Evolutionary conservation across 2,888 invertebrate species (phyloP).

Genomic region (Antitype chi): DNA sequence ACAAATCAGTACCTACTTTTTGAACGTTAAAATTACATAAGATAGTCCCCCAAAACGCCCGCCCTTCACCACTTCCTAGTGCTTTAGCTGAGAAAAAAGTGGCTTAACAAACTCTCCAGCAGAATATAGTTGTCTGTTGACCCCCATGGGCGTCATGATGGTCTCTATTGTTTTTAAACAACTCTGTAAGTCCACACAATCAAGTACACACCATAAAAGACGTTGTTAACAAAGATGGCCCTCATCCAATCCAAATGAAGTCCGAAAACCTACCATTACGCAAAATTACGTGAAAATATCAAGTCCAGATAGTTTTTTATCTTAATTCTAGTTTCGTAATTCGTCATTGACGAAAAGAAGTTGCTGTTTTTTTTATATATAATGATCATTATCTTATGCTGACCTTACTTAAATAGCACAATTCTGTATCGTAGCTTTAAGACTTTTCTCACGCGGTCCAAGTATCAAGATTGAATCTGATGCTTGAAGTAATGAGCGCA

Average conservation of each 20-base stretch:
- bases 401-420: slow-evolving; percentile 79
- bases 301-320: slow-evolving; percentile 73
- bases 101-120: too few species aligned
- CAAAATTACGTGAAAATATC: slow-evolving; percentile 76
- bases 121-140: too few species aligned
- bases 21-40: too few species aligned
- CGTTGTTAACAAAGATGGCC: slow-evolving; percentile 48
- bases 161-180: not conserved
- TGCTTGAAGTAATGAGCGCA: slow-evolving; percentile 64
- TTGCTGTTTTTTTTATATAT: slow-evolving; percentile 70
- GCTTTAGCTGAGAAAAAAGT: too few species aligned
- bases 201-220: slow-evolving; percentile 4
- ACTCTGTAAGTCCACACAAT: not conserved
- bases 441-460: slow-evolving; percentile 77
- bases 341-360: slow-evolving; percentile 80
- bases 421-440: slow-evolving; percentile 72
- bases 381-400: slow-evolving; percentile 78
- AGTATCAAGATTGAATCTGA: slow-evolving; percentile 68
- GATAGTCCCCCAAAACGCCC: too few species aligned
- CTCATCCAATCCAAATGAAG: slow-evolving; percentile 34
- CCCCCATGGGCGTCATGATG: not conserved
- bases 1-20: too few species aligned
- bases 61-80: too few species aligned
- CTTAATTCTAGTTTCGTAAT: slow-evolving; percentile 78
- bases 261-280: slow-evolving; percentile 67